Base-by-base conservation (phyloP, 2,888 invertebrate species). In the Allolobophora icterica region DNA sequence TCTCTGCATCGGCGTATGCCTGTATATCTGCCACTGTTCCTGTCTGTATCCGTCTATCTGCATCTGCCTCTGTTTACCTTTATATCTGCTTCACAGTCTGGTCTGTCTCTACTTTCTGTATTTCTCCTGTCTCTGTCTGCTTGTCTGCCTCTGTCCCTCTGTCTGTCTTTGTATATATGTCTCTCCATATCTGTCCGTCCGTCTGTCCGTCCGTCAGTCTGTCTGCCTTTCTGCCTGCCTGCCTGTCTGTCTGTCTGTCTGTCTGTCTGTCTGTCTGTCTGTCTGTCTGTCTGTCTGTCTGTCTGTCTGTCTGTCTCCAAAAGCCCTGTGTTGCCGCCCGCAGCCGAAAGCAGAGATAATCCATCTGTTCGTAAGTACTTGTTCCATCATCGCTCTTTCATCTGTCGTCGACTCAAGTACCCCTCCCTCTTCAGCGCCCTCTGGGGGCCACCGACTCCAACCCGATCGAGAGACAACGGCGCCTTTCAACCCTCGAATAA, bases 371-470 rank as follows among this genome's bases (percentile, higher is more conserved):
- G 71, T n/a, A 71, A 71, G 71, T n/a, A 71, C 71, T 71, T 17
- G 35, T 71, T 71, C 87, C 11, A 38, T 87, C 87, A 87, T 34
- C 87, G 15, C 87, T 33, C 87, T 87, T 87, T 87, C 87, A 87
- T 87, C 87, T n/a, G n/a, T 71, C 71, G 71, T 71, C 71, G 30
- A n/a, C 30, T n/a, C 11, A 71, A 71, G 71, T 71, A 71, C 71
- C 71, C 71, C 71, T 71, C 71, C 71, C 71, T 71, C n/a, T 38
- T 87, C n/a, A 38, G n/a, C 87, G 87, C 87, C 87, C 87, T 35
- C 87, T 34, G 87, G 87, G 42, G 38, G 87, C 87, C 34, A 87
- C 84, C 38, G 38, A 38, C 35, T 24, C 87, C 87, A 21, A 24
- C 38, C 38, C 35, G 35, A 35, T 24, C 87, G 87, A 87, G 35